A percentile compares a stretch with the other conserved stretches of the same genome.
Evolutionary conservation across 2,113 vertebrate genomes (phyloP).

Genomic region (Balaeniceps rex): DNA sequence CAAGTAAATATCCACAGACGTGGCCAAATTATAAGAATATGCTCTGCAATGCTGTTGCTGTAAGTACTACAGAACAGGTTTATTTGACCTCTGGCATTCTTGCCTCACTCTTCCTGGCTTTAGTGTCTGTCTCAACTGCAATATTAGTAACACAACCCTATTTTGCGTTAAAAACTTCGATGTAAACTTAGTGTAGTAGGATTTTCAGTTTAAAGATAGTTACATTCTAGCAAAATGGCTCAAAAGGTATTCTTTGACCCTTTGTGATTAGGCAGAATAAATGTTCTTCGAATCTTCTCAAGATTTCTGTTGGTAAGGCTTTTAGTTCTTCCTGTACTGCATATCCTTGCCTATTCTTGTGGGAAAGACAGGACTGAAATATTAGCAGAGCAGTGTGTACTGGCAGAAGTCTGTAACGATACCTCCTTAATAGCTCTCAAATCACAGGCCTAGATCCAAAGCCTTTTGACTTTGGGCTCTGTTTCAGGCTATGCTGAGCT

Average conservation of each 20-base stretch:
- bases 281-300: not conserved
- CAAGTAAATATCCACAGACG: not conserved
- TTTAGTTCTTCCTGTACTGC: not conserved
- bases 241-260: not conserved
- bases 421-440: not conserved
- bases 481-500: not conserved
- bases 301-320: not conserved
- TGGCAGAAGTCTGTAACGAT: not conserved
- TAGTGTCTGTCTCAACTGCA: not conserved
- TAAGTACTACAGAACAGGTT: not conserved
- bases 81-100: not conserved
- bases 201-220: not conserved
- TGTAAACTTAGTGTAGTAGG: not conserved
- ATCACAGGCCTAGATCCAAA: not conserved
- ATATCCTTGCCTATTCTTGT: not conserved
- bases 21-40: not conserved
- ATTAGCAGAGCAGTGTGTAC: not conserved
- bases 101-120: not conserved
- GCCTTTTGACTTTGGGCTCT: not conserved
- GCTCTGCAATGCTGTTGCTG: not conserved
- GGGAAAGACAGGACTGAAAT: not conserved
- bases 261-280: not conserved
- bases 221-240: not conserved
- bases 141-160: not conserved
- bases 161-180: not conserved